phyloP scores from a whole-genome alignment of 2,888 invertebrate genomes.

The Hoplodrina ambigua region DNA sequence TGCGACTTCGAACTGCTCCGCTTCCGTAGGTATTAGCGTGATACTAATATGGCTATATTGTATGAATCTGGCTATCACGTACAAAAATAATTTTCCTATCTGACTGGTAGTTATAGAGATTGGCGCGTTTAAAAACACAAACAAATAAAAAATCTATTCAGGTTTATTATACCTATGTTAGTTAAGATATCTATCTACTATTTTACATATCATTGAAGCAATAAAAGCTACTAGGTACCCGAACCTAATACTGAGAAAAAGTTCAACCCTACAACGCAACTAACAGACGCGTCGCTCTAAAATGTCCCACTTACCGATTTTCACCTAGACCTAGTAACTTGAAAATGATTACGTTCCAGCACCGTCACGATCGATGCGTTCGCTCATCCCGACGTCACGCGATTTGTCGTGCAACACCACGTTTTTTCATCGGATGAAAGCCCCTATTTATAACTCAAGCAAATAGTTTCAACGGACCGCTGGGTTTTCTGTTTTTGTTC shows the following conservation, averaged over 20 bases:
- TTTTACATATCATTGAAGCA: not conserved
- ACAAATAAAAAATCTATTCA: too few relatives aligned
- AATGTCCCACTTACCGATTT: slow-evolving; percentile 50
- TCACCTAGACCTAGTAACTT: slow-evolving; percentile 60
- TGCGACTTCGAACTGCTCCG: too few relatives aligned
- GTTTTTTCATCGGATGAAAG: slow-evolving; percentile 87
- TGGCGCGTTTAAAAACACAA: too few relatives aligned
- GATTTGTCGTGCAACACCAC: slow-evolving; percentile 80
- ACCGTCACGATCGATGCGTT: slow-evolving; percentile 73
- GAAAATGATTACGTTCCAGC: slow-evolving; percentile 52
- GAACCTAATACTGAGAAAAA: not conserved
- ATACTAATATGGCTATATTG: too few relatives aligned
- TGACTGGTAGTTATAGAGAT: too few relatives aligned
- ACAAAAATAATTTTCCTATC: too few relatives aligned
- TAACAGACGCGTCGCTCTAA: slow-evolving; percentile 20
- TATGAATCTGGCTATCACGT: too few relatives aligned
- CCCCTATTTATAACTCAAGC: slow-evolving; percentile 81
- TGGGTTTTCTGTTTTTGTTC: slow-evolving; percentile 80
- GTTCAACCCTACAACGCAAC: slow-evolving; percentile 5
- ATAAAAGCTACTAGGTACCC: not conserved
- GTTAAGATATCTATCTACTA: too few relatives aligned
- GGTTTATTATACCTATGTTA: too few relatives aligned
- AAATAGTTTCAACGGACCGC: slow-evolving; percentile 86
- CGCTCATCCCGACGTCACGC: slow-evolving; percentile 80
- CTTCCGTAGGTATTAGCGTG: too few relatives aligned